phyloP scores from a whole-genome alignment of 2,888 invertebrate genomes.

The Heliconius ismenius region DNA sequence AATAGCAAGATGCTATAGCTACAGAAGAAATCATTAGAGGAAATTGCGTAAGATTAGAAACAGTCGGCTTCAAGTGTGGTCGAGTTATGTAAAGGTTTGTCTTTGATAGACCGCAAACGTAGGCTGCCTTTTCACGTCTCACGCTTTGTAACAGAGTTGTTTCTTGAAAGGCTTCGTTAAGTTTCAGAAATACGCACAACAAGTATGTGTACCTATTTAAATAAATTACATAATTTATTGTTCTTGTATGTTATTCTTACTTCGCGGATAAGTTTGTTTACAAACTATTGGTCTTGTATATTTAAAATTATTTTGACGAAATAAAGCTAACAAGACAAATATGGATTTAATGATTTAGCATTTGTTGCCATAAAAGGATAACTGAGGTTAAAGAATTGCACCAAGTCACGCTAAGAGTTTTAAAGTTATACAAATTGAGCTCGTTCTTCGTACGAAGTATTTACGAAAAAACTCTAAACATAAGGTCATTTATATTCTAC shows the following conservation, averaged over 20 bases:
- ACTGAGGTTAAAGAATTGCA: slow-evolving; percentile 27
- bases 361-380: slow-evolving; percentile 30
- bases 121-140: slow-evolving; percentile 46
- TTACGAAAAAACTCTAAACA: neutral
- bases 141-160: slow-evolving; percentile 47
- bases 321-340: slow-evolving; percentile 26
- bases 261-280: neutral
- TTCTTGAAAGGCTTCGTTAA: slow-evolving; percentile 30
- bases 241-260: neutral
- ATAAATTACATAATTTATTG: neutral
- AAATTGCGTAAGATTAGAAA: slow-evolving; percentile 20
- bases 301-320: slow-evolving; percentile 12
- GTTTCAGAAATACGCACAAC: neutral
- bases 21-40: neutral
- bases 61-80: slow-evolving; percentile 15
- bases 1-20: neutral
- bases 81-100: slow-evolving; percentile 50
- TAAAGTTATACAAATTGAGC: slow-evolving; percentile 9
- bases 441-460: neutral
- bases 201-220: neutral
- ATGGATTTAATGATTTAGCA: slow-evolving; percentile 37
- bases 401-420: slow-evolving; percentile 28
- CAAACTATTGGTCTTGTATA: neutral
- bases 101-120: slow-evolving; percentile 60
- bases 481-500: neutral